phyloP scores from a whole-genome alignment of 2,797 vertebrate species.

The Channallabes apus region DNA sequence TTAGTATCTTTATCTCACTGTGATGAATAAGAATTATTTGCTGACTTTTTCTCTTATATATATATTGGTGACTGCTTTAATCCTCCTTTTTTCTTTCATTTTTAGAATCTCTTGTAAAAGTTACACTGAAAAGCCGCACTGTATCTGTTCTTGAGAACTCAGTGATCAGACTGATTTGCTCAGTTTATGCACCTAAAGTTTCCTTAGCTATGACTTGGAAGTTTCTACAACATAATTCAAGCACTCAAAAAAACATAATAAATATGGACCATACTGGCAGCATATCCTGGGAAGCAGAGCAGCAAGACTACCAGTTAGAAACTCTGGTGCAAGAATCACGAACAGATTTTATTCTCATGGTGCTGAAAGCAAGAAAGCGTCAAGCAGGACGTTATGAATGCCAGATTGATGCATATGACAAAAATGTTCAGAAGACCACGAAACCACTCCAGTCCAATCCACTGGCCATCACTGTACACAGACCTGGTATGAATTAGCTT shows the following conservation, averaged over 20 bases:
- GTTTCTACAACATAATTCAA: constrained; percentile 38
- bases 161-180: constrained; percentile 63
- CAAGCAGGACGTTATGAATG: constrained; percentile 71
- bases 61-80: not conserved
- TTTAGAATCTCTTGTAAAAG: constrained; percentile 61
- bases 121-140: constrained; percentile 60
- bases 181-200: constrained; percentile 53
- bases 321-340: constrained; percentile 25
- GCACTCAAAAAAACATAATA: constrained; percentile 60
- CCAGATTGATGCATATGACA: constrained; percentile 60
- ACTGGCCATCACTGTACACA: constrained; percentile 59
- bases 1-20: not conserved
- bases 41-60: not conserved
- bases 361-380: constrained; percentile 59
- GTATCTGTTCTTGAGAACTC: constrained; percentile 46
- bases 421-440: constrained; percentile 58
- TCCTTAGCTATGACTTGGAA: constrained; percentile 70
- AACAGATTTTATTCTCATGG: constrained; percentile 55
- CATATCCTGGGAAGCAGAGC: constrained; percentile 65
- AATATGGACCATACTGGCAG: constrained; percentile 58
- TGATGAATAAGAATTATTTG: not conserved
- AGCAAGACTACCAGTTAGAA: constrained; percentile 66
- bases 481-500: constrained; percentile 65
- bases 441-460: constrained; percentile 57
- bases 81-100: not conserved